Base-by-base conservation (phyloP, 2,888 invertebrate genomes). In the Lampropteryx suffumata region DNA sequence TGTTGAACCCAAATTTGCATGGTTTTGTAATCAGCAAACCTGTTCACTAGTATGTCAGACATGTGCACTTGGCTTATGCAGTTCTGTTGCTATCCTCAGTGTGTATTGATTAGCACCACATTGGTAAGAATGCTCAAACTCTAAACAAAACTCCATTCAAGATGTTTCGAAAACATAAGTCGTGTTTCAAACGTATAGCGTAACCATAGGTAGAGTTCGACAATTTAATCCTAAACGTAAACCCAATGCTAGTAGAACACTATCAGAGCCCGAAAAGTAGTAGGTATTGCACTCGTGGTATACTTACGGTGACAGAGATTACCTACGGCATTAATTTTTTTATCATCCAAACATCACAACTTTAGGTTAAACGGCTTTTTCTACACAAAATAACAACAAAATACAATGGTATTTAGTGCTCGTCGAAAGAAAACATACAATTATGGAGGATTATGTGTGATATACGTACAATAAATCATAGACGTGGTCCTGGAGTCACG, bases 381-480 rank as follows among this genome's bases (percentile, higher is more conserved):
- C 53, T 60, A 56, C 50, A 57, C 58, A 54, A 65, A 68, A 65
- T 63, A 68, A 55, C 44, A 65, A 50, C 55, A 63, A 71, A 66
- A 64, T 64, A 69, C 44, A 66, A 28, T n/a, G 33, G 42, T 64
- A 65, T 64, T 59, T 59, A 50, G 64, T 50, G 56, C 51, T 59
- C 61, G 64, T 66, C 61, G 54, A 57, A 63, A 59, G 55, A 63
- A 74, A 74, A 75, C 66, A 70, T 51, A 64, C 55, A 66, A 62
- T 59, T 69, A 71, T 66, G 64, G 73, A 61, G 64, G 68, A 65
- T 74, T 82, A 82, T 76, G 77, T 74, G 75, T 76, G 79, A 73
- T 80, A 89, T 85, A 89, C 89, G 77, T 82, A 90, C 90, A 81
- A 84, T 82, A 87, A 88, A 76, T 86, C 90, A 90, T 90, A 90